Base-by-base conservation (phyloP, 2,888 invertebrate species). In the Anarsia innoxiella region DNA sequence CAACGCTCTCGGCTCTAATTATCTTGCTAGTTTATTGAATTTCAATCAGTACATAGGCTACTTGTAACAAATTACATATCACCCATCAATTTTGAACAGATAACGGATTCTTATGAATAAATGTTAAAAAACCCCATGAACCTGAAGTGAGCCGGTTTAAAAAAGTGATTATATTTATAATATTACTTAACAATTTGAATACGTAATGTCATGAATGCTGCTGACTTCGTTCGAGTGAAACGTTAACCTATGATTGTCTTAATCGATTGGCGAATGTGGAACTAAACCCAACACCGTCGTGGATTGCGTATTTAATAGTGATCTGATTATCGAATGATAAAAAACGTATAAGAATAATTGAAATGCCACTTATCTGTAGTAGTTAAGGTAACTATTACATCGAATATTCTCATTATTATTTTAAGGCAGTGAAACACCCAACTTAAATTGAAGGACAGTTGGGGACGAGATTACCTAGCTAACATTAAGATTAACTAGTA, bases 381-480 rank as follows among this genome's bases (percentile, higher is more conserved):
- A 78, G 69, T 79, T 77, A 68, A 71, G 64, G 59, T 76, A 75
- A 77, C 72, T 72, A 78, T 80, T 79, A 82, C 69, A 66, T 61
- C 71, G 59, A 77, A 69, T 63, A 59, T 60, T 66, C 46, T 66
- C 65, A 64, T 71, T 66, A 77, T 76, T 73, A 80, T 59, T 79
- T 80, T 84, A 84, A 84, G 84, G 84, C 84, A 84, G 84, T 84
- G 84, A 83, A 77, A 84, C 79, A 77, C 80, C 84, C 84, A 84
- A 83, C 83, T 70, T 70, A 83, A 83, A 82, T 68, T 74, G 66
- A 72, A 83, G 80, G 79, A 77, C 72, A 75, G 84, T 83, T 78
- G 83, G 84, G 83, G 76, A 78, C 77, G 72, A 82, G 72, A 79
- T 83, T 83, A 82, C 79, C 83, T 84, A 83, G 84, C 84, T 84